Conservation (phyloP, 2,113 vertebrate genomes). For the Gyps fulvus region DNA sequence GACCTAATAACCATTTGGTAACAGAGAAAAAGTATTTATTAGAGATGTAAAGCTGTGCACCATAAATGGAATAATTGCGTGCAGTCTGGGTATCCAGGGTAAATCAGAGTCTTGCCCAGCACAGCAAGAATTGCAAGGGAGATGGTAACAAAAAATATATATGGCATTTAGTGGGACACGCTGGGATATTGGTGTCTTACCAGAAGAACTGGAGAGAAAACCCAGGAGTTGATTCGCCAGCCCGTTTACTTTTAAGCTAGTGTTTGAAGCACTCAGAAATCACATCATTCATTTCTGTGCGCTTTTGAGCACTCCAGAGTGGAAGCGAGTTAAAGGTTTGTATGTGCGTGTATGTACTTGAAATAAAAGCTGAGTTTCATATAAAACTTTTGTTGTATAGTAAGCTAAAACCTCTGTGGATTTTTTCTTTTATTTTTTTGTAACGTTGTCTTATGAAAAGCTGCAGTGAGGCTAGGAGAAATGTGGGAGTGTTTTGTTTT, state of each 20-base stretch:
- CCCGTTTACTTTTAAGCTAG: neutral
- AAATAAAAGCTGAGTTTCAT: neutral
- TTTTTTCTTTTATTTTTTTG: neutral
- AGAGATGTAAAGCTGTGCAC: neutral
- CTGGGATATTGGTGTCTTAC: neutral
- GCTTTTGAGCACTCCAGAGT: neutral
- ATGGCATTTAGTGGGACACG: accelerated
- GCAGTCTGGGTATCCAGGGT: accelerated
- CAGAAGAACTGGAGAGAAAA: neutral
- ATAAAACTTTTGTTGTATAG: accelerated
- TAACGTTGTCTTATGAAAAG: neutral
- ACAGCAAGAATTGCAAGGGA: neutral
- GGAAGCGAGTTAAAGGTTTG: neutral
- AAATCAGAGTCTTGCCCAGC: neutral
- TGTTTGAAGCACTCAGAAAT: neutral
- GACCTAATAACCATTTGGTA: neutral
- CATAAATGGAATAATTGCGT: accelerated
- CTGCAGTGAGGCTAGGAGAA: neutral
- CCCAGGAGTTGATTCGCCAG: neutral
- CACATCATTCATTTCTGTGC: neutral
- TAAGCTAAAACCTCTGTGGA: neutral
- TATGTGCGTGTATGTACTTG: accelerated
- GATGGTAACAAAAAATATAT: neutral
- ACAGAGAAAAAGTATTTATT: neutral
- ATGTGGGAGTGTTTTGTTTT: neutral